Conservation (phyloP, 2,797 vertebrate genomes). For the Enteromius argenteus region DNA sequence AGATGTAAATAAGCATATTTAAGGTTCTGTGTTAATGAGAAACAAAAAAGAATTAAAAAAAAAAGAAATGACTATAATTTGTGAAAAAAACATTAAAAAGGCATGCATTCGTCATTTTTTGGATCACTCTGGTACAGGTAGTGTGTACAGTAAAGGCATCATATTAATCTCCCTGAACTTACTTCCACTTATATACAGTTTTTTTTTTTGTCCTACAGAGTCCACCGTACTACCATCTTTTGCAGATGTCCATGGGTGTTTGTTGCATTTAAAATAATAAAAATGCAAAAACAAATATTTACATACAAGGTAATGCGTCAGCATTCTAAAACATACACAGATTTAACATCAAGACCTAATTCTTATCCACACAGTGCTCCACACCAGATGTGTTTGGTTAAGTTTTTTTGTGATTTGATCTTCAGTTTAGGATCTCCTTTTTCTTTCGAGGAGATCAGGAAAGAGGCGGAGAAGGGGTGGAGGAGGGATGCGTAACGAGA, state of each 20-base stretch:
- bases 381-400: not conserved
- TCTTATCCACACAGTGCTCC: not conserved
- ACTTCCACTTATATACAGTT: not conserved
- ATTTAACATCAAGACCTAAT: not conserved
- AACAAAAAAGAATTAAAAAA: not conserved
- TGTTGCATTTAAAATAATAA: not conserved
- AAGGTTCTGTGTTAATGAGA: not conserved
- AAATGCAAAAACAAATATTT: not conserved
- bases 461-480: not conserved
- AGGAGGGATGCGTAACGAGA: too few relatives aligned
- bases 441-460: not conserved
- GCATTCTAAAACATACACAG: not conserved
- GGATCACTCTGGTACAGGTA: not conserved
- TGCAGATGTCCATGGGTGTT: not conserved
- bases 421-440: not conserved
- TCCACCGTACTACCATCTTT: not conserved
- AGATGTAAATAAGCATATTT: not conserved
- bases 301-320: not conserved
- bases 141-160: not conserved
- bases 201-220: not conserved
- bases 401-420: not conserved
- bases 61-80: not conserved
- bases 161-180: not conserved
- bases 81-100: not conserved
- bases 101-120: not conserved